Percentiles rank a stretch among this genome's conserved stretches.
These are phyloP conservation scores for Lerema accius DNA, from an alignment of 1,140 invertebrate genomes.

Conservation along the genomic window DNA sequence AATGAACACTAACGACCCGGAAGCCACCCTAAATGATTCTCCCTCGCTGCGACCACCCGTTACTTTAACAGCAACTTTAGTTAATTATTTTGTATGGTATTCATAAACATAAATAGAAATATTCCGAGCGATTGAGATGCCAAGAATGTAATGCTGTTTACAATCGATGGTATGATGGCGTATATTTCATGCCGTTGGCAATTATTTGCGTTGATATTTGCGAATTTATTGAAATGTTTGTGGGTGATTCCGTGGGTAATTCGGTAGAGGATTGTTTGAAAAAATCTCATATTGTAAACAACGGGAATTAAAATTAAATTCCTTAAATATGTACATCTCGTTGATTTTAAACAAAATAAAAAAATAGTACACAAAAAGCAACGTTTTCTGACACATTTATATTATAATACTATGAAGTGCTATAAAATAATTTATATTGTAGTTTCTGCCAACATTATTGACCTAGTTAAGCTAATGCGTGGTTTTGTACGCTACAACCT, in stretches of 20 bases:
- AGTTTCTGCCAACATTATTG: neutral
- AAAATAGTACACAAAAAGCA: too few species aligned
- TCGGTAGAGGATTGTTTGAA: too few species aligned
- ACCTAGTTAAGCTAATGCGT: neutral
- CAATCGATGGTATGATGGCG: too few species aligned
- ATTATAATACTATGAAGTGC: neutral
- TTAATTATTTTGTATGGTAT: conserved; percentile 19
- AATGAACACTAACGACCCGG: conserved; percentile 68
- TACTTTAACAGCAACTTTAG: conserved; percentile 38
- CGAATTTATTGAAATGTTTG: too few species aligned
- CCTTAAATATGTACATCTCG: too few species aligned
- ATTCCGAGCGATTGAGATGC: neutral
- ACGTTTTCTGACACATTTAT: neutral
- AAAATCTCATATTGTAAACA: too few species aligned
- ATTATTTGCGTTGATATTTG: too few species aligned
- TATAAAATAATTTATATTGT: neutral
- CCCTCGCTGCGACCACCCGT: conserved; percentile 33
- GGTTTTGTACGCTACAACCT: neutral
- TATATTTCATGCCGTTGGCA: too few species aligned
- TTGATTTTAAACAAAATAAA: too few species aligned
- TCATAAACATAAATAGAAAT: neutral
- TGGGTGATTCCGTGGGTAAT: too few species aligned
- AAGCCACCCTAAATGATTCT: conserved; percentile 47
- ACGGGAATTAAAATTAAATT: too few species aligned
- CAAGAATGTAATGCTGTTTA: too few species aligned